phyloP scores from a whole-genome alignment of 1,140 invertebrate species.

The Diorhabda carinulata region DNA sequence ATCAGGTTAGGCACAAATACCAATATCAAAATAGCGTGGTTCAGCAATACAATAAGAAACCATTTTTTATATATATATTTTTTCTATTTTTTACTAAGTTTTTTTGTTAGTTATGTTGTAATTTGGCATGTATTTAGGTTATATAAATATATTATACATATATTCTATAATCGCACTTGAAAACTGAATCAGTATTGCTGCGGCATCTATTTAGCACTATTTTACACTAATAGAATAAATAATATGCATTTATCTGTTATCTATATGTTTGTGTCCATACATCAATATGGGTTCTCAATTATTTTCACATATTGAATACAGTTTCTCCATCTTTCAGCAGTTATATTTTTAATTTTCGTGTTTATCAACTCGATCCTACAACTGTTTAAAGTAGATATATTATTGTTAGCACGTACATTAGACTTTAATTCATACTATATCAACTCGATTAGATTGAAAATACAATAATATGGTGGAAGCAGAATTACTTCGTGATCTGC shows the following conservation, averaged over 20 bases:
- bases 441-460: too few species aligned
- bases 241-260: neutral
- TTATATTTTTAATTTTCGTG: too few species aligned
- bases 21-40: slow-evolving; percentile 1
- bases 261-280: neutral
- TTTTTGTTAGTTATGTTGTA: slow-evolving; percentile 10
- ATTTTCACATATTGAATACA: neutral
- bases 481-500: too few species aligned
- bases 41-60: slow-evolving; percentile 6
- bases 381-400: too few species aligned
- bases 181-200: neutral
- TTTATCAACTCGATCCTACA: too few species aligned
- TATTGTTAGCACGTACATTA: too few species aligned
- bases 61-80: slow-evolving; percentile 7
- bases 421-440: too few species aligned
- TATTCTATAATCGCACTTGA: neutral
- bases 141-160: neutral
- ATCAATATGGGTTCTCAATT: neutral
- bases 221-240: too few species aligned
- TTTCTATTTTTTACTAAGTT: slow-evolving; percentile 1
- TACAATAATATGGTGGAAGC: too few species aligned
- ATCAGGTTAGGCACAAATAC: slow-evolving; percentile 9
- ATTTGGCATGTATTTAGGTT: neutral
- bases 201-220: neutral
- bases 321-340: too few species aligned